Percentiles rank a stretch among this genome's conserved stretches.
phyloP scores from a whole-genome alignment of 2,888 invertebrate genomes.

The Agrochola litura region DNA sequence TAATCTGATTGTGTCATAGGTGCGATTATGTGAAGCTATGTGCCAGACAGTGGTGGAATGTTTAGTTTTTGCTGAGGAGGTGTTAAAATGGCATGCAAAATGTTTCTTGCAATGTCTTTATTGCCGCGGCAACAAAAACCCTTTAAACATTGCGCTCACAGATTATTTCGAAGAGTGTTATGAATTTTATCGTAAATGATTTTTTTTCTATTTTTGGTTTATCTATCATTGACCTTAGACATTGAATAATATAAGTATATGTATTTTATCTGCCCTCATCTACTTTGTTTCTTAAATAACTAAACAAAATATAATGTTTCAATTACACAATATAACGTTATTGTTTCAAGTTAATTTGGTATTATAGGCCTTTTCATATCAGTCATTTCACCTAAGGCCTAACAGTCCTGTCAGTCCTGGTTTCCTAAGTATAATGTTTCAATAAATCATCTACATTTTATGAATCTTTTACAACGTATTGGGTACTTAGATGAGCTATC shows the following conservation, averaged over 20 bases:
- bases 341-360: not conserved
- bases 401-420: not conserved
- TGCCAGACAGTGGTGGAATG: conserved; percentile 23
- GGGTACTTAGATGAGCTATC: not conserved
- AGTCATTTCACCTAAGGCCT: not conserved
- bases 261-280: conserved; percentile 3
- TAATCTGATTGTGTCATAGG: conserved; percentile 64
- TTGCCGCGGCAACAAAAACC: conserved; percentile 14
- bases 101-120: conserved; percentile 22
- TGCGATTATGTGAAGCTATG: conserved; percentile 37
- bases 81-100: conserved; percentile 34
- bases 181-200: not conserved
- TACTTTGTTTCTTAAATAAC: not conserved
- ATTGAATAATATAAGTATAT: not conserved
- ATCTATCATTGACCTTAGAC: conserved; percentile 25
- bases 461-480: not conserved
- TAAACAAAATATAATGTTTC: not conserved
- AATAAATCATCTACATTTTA: not conserved
- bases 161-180: conserved; percentile 3
- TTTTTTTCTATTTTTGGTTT: conserved; percentile 8
- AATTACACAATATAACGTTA: not conserved
- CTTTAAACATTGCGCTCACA: conserved; percentile 1
- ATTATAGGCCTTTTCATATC: not conserved
- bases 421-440: not conserved
- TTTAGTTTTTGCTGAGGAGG: conserved; percentile 29